phyloP scores from a whole-genome alignment of 2,888 invertebrate species.

The Drosophila ezoana region DNA sequence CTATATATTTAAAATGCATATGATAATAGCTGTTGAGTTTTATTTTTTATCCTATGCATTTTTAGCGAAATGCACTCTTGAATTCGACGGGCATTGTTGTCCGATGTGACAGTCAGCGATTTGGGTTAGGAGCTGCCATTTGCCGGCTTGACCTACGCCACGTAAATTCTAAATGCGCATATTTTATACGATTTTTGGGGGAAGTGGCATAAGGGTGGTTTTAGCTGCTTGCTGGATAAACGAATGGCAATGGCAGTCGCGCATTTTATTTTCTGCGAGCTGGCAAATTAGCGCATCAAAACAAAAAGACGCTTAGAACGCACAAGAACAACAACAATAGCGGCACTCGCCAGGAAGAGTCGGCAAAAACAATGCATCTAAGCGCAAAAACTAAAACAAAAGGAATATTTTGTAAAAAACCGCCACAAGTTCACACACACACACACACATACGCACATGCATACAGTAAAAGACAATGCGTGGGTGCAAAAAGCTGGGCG shows the following conservation, averaged over 20 bases:
- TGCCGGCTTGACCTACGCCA: conserved; percentile 70
- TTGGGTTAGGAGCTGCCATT: conserved; percentile 14
- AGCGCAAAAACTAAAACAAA: conserved; percentile 62
- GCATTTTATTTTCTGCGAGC: conserved; percentile 56
- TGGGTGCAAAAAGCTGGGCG: conserved; percentile 51
- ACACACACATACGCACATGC: conserved; percentile 5
- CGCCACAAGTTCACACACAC: conserved; percentile 29
- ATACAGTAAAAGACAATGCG: conserved; percentile 16
- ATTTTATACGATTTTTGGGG: conserved; percentile 15
- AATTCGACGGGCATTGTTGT: conserved; percentile 16
- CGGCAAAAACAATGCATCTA: conserved; percentile 50
- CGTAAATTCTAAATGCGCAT: conserved; percentile 71
- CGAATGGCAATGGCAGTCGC: conserved; percentile 39
- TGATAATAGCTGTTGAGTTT: conserved; percentile 23
- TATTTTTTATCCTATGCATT: not conserved
- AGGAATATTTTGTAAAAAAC: conserved; percentile 51
- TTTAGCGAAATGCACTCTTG: conserved; percentile 16
- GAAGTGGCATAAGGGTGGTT: not conserved
- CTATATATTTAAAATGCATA: conserved; percentile 26
- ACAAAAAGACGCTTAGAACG: conserved; percentile 60
- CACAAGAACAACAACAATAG: conserved; percentile 31
- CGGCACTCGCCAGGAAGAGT: conserved; percentile 36
- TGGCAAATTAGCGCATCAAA: conserved; percentile 73
- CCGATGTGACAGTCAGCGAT: conserved; percentile 6
- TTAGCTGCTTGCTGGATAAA: conserved; percentile 15